phyloP scores from a whole-genome alignment of 2,888 invertebrate species.

The Priocnemis perturbator region DNA sequence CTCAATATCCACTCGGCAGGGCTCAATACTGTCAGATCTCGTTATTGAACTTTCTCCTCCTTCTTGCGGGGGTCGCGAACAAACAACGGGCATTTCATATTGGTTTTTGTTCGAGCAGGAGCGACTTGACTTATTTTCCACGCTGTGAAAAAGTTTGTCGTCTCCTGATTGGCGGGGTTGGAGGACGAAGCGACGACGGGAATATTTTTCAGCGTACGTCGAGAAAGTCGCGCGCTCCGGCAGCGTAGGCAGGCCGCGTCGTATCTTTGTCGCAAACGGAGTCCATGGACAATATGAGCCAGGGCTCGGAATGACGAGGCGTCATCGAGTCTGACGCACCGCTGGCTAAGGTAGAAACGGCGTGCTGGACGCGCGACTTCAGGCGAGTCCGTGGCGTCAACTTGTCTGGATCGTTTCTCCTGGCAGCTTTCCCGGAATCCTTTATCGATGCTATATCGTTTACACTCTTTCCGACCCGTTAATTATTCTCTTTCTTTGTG shows the following conservation, averaged over 20 bases:
- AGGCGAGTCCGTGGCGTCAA: constrained; percentile 30
- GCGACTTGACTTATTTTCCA: too few species aligned
- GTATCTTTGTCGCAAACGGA: background rate
- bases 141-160: too few species aligned
- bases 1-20: background rate
- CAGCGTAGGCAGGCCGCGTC: background rate
- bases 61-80: constrained; percentile 15
- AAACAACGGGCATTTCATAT: too few species aligned
- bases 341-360: background rate
- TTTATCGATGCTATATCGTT: constrained; percentile 1
- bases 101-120: too few species aligned
- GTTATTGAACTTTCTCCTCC: constrained; percentile 23
- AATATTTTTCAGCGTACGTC: constrained; percentile 18
- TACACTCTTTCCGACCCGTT: background rate
- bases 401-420: constrained; percentile 24
- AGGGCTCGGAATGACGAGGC: constrained; percentile 1
- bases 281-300: background rate
- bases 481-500: background rate
- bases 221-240: constrained; percentile 19
- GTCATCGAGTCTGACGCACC: constrained; percentile 1
- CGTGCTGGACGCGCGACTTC: background rate
- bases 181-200: background rate
- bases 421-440: constrained; percentile 32
- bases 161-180: background rate
- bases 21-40: constrained; percentile 6